Percentiles rank a stretch among this genome's conserved stretches.
Evolutionary conservation across 2,888 invertebrate species (phyloP).

Genomic region (Geophilus truncorum): DNA sequence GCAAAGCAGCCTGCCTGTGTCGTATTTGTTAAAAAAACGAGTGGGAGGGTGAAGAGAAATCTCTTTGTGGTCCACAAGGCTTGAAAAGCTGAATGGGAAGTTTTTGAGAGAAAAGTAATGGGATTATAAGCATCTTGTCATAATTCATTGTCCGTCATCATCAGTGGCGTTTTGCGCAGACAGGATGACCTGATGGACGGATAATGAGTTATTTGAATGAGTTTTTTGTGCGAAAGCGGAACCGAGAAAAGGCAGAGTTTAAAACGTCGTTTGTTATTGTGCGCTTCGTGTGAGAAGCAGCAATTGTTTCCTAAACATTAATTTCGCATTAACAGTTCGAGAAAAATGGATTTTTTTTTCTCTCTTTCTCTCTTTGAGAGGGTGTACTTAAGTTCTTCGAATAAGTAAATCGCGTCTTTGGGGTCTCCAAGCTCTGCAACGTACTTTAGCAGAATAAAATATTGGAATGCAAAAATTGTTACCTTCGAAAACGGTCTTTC

Average conservation of each 20-base stretch:
- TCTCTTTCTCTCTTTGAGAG: not conserved
- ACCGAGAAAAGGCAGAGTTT: not conserved
- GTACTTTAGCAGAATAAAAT: not conserved
- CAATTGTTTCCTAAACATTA: not conserved
- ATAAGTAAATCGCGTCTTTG: not conserved
- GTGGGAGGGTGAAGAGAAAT: not conserved
- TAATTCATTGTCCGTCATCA: slow-evolving; percentile 7
- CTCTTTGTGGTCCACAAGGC: not conserved
- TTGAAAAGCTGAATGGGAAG: slow-evolving; percentile 8
- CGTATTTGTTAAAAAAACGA: not conserved
- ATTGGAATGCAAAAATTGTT: slow-evolving; percentile 20
- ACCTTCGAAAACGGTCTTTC: not conserved
- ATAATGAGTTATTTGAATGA: not conserved
- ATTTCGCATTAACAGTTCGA: not conserved
- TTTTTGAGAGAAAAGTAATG: slow-evolving; percentile 3
- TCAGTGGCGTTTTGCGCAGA: not conserved
- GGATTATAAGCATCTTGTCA: slow-evolving; percentile 19
- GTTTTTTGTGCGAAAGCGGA: not conserved
- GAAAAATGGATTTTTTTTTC: not conserved
- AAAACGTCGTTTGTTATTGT: not conserved
- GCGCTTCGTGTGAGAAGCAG: not conserved
- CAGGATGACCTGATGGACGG: slow-evolving; percentile 9
- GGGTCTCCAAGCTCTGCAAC: not conserved
- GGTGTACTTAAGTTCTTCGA: too few relatives aligned
- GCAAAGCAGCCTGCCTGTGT: not conserved